Base-by-base conservation (phyloP, 2,888 invertebrate genomes). In the Hypsopygia costalis region DNA sequence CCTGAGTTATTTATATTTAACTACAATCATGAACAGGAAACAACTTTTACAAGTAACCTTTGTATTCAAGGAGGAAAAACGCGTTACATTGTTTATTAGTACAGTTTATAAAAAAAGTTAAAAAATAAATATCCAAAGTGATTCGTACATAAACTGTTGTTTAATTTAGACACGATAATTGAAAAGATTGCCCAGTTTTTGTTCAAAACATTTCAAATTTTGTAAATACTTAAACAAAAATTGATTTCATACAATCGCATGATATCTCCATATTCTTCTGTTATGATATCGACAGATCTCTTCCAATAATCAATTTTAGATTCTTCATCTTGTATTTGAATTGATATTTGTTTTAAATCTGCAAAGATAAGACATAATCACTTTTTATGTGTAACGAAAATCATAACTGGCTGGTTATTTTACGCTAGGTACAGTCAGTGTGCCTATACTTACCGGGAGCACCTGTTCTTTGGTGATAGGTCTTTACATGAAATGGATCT, bases 311-410 rank as follows among this genome's bases (percentile, higher is more conserved):
- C 46, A n/a, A 57, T 51, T 36, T 50, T 70, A 0, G 33, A 28
- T 11, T 59, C 53, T 3, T 76, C 71, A 38, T 80, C 81, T 65
- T 86, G 80, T 36, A 87, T 71, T 57, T 74, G 70, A 39, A 87
- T 71, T 36, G 54, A 62, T 7, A 86, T 29, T 49, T 80, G 69
- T 43, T 77, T 73, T 20, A 87, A 54, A 45, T 69, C 86, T 87
- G 63, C 28, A 71, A 70, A 11, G 43, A 34, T 35, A 36, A 29
- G 21, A 27, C 33, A 25, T 16, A 34, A 20, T 22, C 10, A n/a
- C n/a, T n/a, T n/a, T n/a, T n/a, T n/a, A n/a, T n/a, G n/a, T n/a
- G n/a, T n/a, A n/a, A n/a, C n/a, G n/a, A n/a, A n/a, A n/a, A n/a
- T n/a, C n/a, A n/a, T n/a, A n/a, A n/a, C n/a, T n/a, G n/a, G n/a